These are phyloP conservation scores for Anhinga anhinga DNA, from an alignment of 2,113 vertebrate genomes.

Conservation along the genomic window DNA sequence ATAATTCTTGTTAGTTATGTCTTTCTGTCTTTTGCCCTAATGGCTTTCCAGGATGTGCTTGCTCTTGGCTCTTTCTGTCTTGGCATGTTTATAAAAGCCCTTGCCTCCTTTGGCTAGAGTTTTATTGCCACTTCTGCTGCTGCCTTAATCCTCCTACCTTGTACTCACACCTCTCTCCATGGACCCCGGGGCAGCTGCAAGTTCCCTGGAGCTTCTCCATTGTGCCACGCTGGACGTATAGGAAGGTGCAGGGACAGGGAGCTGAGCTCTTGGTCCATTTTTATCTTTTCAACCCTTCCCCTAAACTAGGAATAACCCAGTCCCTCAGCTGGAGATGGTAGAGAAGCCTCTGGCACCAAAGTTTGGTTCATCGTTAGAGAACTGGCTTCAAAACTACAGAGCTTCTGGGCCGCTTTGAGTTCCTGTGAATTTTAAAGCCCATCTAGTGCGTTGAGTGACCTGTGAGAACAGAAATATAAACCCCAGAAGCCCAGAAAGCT, in stretches of 20 bases:
- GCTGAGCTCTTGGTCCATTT: neutral
- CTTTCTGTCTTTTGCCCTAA: neutral
- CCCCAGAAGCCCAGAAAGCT: neutral
- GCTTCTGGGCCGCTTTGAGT: neutral
- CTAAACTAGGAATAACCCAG: neutral
- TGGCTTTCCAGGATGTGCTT: conserved; percentile 5
- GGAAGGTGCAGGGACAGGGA: neutral
- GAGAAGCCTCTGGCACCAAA: neutral
- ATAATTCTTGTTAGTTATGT: neutral
- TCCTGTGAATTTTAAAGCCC: neutral
- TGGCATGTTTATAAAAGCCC: neutral
- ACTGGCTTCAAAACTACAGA: neutral
- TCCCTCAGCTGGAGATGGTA: neutral
- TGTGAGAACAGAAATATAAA: neutral
- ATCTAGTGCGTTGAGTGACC: neutral
- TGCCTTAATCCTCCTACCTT: neutral
- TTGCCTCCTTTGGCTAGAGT: neutral
- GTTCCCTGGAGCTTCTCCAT: neutral
- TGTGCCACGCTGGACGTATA: fast-evolving
- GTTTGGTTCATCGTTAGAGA: neutral
- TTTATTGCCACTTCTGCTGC: neutral
- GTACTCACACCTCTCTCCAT: neutral
- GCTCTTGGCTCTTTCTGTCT: neutral
- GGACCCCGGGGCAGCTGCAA: neutral
- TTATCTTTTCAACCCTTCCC: neutral